Conservation (phyloP, 2,888 invertebrate genomes). For the Ophion ellenae region DNA sequence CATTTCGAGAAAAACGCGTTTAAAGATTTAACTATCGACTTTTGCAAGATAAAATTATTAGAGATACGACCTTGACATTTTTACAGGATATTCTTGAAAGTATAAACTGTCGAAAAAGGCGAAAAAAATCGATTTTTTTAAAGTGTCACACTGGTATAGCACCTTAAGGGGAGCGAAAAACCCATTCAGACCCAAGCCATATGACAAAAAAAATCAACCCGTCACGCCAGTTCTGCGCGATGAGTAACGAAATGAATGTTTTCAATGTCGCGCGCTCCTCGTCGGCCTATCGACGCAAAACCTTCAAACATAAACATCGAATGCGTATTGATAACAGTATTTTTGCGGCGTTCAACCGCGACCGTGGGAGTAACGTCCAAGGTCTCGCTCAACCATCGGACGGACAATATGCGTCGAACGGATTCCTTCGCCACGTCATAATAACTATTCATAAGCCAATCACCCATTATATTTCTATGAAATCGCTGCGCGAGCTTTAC, state of each 20-base stretch:
- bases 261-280: slow-evolving; percentile 11
- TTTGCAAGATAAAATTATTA: too few relatives aligned
- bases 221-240: neutral
- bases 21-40: too few relatives aligned
- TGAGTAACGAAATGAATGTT: neutral
- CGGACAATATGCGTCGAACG: neutral
- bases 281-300: neutral
- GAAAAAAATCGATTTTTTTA: too few relatives aligned
- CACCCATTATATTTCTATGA: too few relatives aligned
- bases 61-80: too few relatives aligned
- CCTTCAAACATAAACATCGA: slow-evolving; percentile 37
- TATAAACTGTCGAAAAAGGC: too few relatives aligned
- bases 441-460: slow-evolving; percentile 2
- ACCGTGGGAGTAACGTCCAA: slow-evolving; percentile 7
- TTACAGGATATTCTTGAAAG: too few relatives aligned
- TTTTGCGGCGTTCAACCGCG: neutral
- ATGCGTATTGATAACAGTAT: slow-evolving; percentile 27
- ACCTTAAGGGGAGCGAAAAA: too few relatives aligned
- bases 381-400: slow-evolving; percentile 23
- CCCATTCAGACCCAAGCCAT: neutral
- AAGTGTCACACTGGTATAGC: too few relatives aligned
- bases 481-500: too few relatives aligned
- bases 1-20: too few relatives aligned
- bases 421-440: slow-evolving; percentile 1
- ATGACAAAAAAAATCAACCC: neutral